Percentiles rank a stretch among this genome's conserved stretches.
Evolutionary conservation across 2,113 vertebrate genomes (phyloP).

Genomic region (Naja naja): DNA sequence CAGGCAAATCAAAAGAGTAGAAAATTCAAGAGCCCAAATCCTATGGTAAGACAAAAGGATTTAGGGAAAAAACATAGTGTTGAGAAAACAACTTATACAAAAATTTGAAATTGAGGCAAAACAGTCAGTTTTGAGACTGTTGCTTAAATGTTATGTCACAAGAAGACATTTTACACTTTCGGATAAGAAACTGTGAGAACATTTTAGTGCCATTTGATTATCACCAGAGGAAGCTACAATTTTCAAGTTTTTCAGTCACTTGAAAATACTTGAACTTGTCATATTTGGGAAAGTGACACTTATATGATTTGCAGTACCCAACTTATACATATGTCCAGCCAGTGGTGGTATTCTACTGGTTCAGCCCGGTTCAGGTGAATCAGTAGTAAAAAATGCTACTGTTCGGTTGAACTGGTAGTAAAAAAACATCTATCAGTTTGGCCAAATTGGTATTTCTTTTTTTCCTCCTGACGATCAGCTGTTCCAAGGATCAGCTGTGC

Average conservation of each 20-base stretch:
- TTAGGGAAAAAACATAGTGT: background rate
- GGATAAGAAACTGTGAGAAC: background rate
- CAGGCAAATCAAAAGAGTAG: background rate
- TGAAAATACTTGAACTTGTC: background rate
- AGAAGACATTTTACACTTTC: background rate
- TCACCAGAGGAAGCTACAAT: background rate
- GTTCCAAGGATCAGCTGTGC: no score
- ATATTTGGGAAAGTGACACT: background rate
- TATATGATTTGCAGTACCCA: background rate
- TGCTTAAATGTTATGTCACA: background rate
- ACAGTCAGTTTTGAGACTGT: background rate
- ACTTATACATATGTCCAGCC: no score
- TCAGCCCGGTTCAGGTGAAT: no score
- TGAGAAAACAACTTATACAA: background rate
- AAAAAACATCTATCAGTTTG: no score
- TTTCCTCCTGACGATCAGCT: no score
- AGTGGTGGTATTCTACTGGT: no score
- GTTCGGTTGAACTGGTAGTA: no score
- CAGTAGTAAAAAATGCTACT: no score
- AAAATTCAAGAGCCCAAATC: background rate
- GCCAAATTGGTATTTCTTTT: no score
- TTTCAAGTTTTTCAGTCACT: background rate
- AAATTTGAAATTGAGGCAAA: background rate
- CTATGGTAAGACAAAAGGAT: background rate
- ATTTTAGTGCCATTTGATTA: background rate